Evolutionary conservation across 2,113 vertebrate genomes (phyloP), one percentile per base, ranked within the genome.

Genomic region (Cebus imitator): DNA sequence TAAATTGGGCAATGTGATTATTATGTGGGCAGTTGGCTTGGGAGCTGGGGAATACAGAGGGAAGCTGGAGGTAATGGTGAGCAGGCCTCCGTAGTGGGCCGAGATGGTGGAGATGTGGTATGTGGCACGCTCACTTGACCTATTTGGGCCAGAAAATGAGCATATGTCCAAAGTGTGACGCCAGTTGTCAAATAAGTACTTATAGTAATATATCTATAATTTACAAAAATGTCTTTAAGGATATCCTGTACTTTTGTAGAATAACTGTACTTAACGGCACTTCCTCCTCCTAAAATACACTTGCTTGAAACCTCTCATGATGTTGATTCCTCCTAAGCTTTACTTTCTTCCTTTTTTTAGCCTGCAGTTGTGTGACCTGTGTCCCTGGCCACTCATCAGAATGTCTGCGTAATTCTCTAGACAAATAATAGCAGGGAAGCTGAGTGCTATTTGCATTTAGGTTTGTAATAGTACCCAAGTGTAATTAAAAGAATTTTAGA

Each of bases 401-500:
- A 16, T 90, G 8, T 80, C 35, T 73, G 13, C 61, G 58, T 40
- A 90, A 30, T 75, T 96, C 64, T 90, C 25, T 83, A 72, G 92
- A 72, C 35, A 75, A 40, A 64, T 82, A 37, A 40, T 20, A 87
- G 6, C n/a, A n/a, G 27, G 52, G 76, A 85, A 70, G 20, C 25
- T 5, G 37, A 87, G 45, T 61, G 27, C 45, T 11, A 21, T 55
- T 87, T 68, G 30, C 30, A 61, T 5, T 58, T 55, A 48, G 9
- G 12, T 40, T 85, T 78, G 25, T 10, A 66, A 30, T 52, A 17
- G n/a, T 45, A 17, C 30, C 40, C 40, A 30, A 32, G 43, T 70
- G 57, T n/a, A 88, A 70, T 81, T 83, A 80, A 81, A 96, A 89
- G 37, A 52, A 72, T 79, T 61, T 81, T 72, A 70, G 48, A 81